Percentiles rank a stretch among this genome's conserved stretches.
phyloP scores from a whole-genome alignment of 1,140 invertebrate genomes.

The Procambarus clarkii region DNA sequence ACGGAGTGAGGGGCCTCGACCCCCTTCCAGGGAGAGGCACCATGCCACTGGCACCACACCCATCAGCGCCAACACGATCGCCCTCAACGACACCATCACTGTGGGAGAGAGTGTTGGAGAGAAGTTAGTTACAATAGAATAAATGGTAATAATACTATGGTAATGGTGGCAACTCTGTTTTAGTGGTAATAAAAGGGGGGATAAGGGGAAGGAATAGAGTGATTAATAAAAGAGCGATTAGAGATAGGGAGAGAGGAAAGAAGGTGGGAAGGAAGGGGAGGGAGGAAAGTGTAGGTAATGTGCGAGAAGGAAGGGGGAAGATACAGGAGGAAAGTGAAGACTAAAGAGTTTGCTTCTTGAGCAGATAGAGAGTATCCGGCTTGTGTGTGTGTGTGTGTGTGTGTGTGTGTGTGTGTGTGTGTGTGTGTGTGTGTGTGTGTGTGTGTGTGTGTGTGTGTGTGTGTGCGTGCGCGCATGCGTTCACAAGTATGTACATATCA shows the following conservation, averaged over 20 bases:
- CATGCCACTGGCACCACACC: background rate
- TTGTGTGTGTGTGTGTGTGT: background rate
- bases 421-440: background rate
- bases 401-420: background rate
- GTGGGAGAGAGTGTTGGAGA: background rate
- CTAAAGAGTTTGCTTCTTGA: too few relatives aligned
- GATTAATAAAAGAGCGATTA: background rate
- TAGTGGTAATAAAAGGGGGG: background rate
- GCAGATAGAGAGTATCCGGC: background rate
- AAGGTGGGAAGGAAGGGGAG: too few relatives aligned
- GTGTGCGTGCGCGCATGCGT: background rate
- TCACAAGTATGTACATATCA: too few relatives aligned
- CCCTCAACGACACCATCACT: conserved; percentile 8
- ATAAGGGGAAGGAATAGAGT: background rate
- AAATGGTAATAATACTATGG: too few relatives aligned
- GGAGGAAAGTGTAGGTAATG: background rate
- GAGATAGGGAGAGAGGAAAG: background rate
- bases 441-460: background rate
- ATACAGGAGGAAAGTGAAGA: background rate
- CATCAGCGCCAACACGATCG: background rate
- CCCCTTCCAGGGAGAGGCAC: background rate
- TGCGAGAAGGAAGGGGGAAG: background rate
- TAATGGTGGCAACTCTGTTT: background rate
- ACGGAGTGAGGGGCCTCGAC: background rate
- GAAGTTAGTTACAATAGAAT: background rate